phyloP scores from a whole-genome alignment of 1,140 invertebrate genomes.

The Dryas iulia region DNA sequence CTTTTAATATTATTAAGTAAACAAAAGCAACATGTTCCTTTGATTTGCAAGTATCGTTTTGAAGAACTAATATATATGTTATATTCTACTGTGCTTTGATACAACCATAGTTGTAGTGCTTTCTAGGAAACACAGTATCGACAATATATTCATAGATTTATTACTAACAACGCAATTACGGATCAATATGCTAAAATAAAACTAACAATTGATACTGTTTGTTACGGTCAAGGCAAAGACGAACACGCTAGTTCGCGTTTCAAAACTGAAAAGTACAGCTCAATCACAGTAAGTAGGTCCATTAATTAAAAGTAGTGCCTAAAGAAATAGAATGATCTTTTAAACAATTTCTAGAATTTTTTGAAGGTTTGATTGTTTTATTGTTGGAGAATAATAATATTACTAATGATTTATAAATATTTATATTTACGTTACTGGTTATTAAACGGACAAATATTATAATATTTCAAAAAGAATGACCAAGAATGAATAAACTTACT shows the following conservation, averaged over 20 bases:
- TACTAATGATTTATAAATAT: too few relatives aligned
- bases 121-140: background rate
- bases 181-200: background rate
- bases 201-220: conserved; percentile 4
- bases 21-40: too few relatives aligned
- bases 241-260: conserved; percentile 17
- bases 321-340: background rate
- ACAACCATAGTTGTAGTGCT: too few relatives aligned
- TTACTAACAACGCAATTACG: background rate
- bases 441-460: too few relatives aligned
- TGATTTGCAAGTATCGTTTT: too few relatives aligned
- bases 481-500: too few relatives aligned
- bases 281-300: background rate
- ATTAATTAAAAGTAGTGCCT: background rate
- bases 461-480: too few relatives aligned
- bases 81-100: too few relatives aligned
- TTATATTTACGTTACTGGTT: too few relatives aligned
- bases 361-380: background rate
- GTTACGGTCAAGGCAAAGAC: conserved; percentile 21
- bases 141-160: background rate
- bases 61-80: too few relatives aligned
- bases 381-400: background rate
- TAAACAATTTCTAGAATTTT: background rate
- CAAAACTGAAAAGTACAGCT: background rate
- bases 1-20: too few relatives aligned